These are phyloP conservation scores for Strix uralensis DNA, from an alignment of 2,113 vertebrate species.

Conservation along the genomic window DNA sequence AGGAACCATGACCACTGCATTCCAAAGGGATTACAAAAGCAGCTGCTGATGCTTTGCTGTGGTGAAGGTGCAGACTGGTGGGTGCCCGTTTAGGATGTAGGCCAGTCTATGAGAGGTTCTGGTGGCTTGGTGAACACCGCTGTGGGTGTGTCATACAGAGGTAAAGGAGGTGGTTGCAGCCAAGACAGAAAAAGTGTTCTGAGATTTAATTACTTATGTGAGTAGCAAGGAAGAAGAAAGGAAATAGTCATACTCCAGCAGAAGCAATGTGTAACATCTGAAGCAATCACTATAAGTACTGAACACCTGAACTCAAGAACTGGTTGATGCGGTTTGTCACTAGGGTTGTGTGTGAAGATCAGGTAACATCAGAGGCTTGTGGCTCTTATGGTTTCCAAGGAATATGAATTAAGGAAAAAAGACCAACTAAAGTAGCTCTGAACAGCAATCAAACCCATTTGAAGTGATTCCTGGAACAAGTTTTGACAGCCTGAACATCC, in stretches of 20 bases:
- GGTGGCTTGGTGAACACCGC: background rate
- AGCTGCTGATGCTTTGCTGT: constrained; percentile 15
- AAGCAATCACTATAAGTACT: constrained; percentile 42
- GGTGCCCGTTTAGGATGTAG: constrained; percentile 13
- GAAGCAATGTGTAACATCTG: constrained; percentile 21
- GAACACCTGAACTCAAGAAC: constrained; percentile 18
- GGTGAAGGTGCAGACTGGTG: background rate
- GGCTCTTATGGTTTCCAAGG: constrained; percentile 63
- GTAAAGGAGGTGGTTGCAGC: background rate
- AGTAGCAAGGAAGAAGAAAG: constrained; percentile 51
- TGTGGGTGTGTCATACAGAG: background rate
- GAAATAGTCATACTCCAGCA: constrained; percentile 9
- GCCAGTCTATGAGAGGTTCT: background rate
- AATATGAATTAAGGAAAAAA: constrained; percentile 56
- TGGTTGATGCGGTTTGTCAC: constrained; percentile 64
- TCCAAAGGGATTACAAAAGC: constrained; percentile 39
- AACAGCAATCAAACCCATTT: constrained; percentile 37
- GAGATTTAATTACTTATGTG: background rate
- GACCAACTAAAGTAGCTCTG: constrained; percentile 12
- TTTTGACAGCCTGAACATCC: background rate
- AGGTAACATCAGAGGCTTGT: constrained; percentile 55
- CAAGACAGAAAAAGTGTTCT: constrained; percentile 38
- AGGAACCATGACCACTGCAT: constrained; percentile 18
- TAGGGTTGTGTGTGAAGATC: background rate
- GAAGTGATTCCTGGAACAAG: background rate